Base-by-base conservation (phyloP, 2,888 invertebrate genomes). In the Asteroscopus sphinx region DNA sequence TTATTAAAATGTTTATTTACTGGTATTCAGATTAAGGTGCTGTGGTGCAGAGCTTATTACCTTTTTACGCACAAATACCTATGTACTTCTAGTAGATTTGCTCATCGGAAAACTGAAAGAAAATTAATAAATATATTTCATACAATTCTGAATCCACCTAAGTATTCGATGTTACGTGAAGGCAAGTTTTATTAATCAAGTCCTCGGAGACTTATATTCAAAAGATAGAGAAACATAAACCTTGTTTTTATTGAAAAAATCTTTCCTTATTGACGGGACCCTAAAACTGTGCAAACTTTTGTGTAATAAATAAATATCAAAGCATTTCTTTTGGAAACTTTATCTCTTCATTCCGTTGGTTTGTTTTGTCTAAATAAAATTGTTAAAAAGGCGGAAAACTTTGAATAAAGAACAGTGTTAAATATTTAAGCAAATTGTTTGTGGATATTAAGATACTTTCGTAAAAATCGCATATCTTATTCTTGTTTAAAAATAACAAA, bases 301-400 rank as follows among this genome's bases (percentile, higher is more conserved):
- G 59, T 45, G 39, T 55, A 54, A 41, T 52, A 49, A 55, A 57
- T 53, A 71, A 68, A 53, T 58, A 74, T 68, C 58, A 72, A 74
- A 72, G 73, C 59, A 60, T 69, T 66, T 74, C 58, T 61, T 55
- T 21, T 4, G 37, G 59, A 74, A 69, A 45, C 56, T 63, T 72
- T 28, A 54, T 58, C 36, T 56, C 69, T 68, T 63, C 44, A 59
- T 51, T 49, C 12, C 33, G 40, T 53, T 40, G 40, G 56, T 63
- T 54, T 61, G 54, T 68, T 69, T 60, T 60, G 35, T 55, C 71
- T 42, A 37, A 60, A 55, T 44, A 21, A 57, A 56, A 49, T 66
- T 72, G 42, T 66, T 42, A 26, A 33, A 49, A 55, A 45, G 33
- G 26, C 8, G 17, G 35, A 56, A n/a, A 62, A 60, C 52, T 62